phyloP scores from a whole-genome alignment of 2,113 vertebrate genomes.

The Ibidorhyncha struthersii region DNA sequence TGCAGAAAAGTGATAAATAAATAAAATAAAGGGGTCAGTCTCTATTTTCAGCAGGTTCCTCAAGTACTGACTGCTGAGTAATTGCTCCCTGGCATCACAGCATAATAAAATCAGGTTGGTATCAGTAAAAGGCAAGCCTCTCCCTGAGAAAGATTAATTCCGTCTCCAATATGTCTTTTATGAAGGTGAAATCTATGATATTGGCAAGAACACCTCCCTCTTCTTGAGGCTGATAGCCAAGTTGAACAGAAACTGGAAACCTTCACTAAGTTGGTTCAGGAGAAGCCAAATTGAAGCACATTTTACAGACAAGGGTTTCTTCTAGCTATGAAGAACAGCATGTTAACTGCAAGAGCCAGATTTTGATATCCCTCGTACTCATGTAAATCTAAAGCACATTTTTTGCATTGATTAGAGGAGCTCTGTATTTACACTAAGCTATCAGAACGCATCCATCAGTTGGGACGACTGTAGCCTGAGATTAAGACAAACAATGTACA shows the following conservation, averaged over 20 bases:
- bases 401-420: neutral
- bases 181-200: constrained; percentile 31
- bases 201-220: neutral
- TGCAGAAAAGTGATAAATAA: neutral
- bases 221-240: neutral
- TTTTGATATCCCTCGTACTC: neutral
- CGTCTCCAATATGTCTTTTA: neutral
- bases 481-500: neutral
- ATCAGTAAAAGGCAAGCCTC: constrained; percentile 11
- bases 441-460: neutral
- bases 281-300: neutral
- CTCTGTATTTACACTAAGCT: neutral
- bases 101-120: neutral
- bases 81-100: neutral
- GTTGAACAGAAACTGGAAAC: neutral
- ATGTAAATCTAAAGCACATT: neutral
- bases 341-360: neutral
- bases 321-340: neutral
- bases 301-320: neutral
- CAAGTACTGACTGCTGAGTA: neutral
- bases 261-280: neutral
- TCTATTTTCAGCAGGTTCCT: neutral
- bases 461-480: neutral
- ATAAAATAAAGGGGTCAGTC: neutral
- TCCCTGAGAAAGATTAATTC: neutral